Evolutionary conservation across 2,113 vertebrate species (phyloP).

Genomic region (Archocentrus centrarchus): DNA sequence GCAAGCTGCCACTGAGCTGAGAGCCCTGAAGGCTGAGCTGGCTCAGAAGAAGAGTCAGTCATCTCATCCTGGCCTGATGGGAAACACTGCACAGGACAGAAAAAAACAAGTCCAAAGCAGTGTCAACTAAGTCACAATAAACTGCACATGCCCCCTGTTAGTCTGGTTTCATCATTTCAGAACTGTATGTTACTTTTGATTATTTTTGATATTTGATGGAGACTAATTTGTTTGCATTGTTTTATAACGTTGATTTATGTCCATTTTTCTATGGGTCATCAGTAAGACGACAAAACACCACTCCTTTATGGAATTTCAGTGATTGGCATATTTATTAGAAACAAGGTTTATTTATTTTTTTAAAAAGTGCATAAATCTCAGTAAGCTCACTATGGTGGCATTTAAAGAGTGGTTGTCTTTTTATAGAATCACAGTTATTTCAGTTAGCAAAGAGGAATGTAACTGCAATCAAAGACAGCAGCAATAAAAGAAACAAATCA

Average conservation of each 20-base stretch:
- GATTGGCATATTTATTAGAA: constrained; percentile 1
- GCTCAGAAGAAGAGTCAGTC: constrained; percentile 87
- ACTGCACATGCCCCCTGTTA: rapidly evolving
- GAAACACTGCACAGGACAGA: constrained; percentile 13
- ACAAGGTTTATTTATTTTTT: constrained; percentile 34
- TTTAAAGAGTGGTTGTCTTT: not conserved
- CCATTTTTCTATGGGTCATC: not conserved
- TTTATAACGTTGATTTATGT: not conserved
- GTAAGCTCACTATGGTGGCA: not conserved
- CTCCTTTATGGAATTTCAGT: not conserved
- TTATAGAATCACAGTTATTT: constrained; percentile 26
- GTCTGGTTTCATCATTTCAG: not conserved
- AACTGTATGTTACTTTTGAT: not conserved
- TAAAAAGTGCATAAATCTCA: constrained; percentile 22
- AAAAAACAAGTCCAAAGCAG: constrained; percentile 19
- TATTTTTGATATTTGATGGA: not conserved
- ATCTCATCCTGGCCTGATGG: constrained; percentile 52
- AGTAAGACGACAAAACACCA: not conserved
- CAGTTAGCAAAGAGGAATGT: constrained; percentile 32
- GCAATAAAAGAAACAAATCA: constrained; percentile 44
- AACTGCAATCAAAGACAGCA: constrained; percentile 27
- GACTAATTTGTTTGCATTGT: not conserved
- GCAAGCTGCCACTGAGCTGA: constrained; percentile 86
- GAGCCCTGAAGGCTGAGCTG: constrained; percentile 86
- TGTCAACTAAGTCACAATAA: not conserved